Evolutionary conservation across 2,113 vertebrate genomes (phyloP).

Genomic region (Crotalus viridis): DNA sequence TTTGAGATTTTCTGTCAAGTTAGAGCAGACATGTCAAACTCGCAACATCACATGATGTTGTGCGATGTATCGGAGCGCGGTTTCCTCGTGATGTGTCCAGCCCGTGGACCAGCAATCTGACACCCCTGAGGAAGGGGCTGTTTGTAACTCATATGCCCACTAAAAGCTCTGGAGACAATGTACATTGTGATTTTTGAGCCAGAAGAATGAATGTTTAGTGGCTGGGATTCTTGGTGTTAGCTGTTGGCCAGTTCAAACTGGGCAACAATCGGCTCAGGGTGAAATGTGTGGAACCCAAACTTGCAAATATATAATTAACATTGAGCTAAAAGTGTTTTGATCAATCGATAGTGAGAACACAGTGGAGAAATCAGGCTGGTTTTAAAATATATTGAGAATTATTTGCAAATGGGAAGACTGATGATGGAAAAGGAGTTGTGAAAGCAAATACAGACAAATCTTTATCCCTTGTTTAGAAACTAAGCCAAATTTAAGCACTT

Average conservation of each 20-base stretch:
- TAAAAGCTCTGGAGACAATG: not conserved
- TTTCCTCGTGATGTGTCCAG: no score
- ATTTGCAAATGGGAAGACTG: not conserved
- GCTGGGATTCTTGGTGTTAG: not conserved
- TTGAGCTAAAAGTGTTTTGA: not conserved
- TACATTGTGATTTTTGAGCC: not conserved
- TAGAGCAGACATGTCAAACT: not conserved
- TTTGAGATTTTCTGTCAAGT: not conserved
- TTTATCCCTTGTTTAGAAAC: not conserved
- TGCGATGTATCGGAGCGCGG: no score
- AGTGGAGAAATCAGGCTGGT: not conserved
- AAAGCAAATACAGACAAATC: not conserved
- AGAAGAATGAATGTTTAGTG: not conserved
- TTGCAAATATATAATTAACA: not conserved
- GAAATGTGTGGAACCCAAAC: not conserved
- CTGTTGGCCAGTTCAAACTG: not conserved
- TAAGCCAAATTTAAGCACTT: not conserved
- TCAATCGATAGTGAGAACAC: not conserved
- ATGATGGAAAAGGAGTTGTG: not conserved
- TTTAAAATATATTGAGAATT: not conserved
- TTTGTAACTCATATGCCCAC: not conserved
- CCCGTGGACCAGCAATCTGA: accelerated
- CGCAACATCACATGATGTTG: no score
- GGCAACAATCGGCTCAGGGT: not conserved
- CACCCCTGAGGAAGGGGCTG: not conserved